A percentile compares a stretch with the other conserved stretches of the same genome.
phyloP scores from a whole-genome alignment of 2,888 invertebrate species.

The Dioctria rufipes region DNA sequence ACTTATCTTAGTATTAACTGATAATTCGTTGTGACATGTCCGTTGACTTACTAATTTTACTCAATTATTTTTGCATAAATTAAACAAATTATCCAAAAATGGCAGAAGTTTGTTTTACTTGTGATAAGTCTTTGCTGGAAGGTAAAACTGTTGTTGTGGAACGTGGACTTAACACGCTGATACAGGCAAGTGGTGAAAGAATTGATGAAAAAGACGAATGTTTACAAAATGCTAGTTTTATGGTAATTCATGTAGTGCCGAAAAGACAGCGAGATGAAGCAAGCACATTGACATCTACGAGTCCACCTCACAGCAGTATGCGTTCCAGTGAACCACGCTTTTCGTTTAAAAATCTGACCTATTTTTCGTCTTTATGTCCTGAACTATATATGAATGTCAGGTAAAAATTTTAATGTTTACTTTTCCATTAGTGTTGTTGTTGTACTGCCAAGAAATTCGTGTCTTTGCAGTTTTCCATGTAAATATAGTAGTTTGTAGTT shows the following conservation, averaged over 20 bases:
- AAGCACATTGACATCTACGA: background rate
- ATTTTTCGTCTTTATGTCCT: too few species aligned
- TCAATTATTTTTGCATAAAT: background rate
- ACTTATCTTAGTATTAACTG: too few species aligned
- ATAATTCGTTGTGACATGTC: too few species aligned
- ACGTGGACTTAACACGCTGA: too few species aligned
- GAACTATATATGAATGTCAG: too few species aligned
- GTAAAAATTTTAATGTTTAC: too few species aligned
- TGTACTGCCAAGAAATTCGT: too few species aligned
- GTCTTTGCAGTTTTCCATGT: too few species aligned
- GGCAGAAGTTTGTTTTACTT: constrained; percentile 12
- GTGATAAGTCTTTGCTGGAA: background rate
- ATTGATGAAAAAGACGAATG: background rate
- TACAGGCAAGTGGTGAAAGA: background rate
- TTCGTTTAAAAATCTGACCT: background rate
- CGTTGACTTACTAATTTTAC: background rate
- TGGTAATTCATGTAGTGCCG: too few species aligned
- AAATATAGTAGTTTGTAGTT: too few species aligned
- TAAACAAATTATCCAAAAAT: background rate
- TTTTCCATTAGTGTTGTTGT: too few species aligned
- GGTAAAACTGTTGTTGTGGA: constrained; percentile 2
- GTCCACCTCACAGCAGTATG: background rate
- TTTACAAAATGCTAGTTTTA: background rate
- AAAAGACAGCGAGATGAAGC: too few species aligned
- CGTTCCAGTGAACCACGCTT: background rate